These are phyloP conservation scores for Daphoenositta chrysoptera DNA, from an alignment of 2,113 vertebrate genomes.

Conservation along the genomic window DNA sequence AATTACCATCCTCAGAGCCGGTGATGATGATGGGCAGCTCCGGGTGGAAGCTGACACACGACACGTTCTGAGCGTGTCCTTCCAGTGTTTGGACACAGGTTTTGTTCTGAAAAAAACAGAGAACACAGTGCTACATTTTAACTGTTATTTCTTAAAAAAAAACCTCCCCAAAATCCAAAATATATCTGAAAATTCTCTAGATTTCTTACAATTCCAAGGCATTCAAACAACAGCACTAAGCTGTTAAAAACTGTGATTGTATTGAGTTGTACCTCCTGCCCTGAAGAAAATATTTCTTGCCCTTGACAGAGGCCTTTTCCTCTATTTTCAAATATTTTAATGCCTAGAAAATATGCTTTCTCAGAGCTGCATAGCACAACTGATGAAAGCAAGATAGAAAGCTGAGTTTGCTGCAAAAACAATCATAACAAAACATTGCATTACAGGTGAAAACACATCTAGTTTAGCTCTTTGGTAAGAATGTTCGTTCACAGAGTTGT, in stretches of 20 bases:
- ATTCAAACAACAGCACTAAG: neutral
- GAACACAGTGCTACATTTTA: neutral
- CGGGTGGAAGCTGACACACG: conserved; percentile 96
- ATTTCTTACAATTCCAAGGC: neutral
- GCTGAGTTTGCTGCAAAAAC: neutral
- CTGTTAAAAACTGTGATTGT: neutral
- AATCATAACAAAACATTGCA: neutral
- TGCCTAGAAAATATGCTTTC: neutral
- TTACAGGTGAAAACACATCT: neutral
- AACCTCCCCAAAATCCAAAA: neutral
- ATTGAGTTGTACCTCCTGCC: neutral
- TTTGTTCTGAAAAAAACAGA: conserved; percentile 82
- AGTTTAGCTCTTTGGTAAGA: neutral
- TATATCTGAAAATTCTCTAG: neutral
- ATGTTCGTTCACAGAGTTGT: neutral
- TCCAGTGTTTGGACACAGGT: conserved; percentile 97
- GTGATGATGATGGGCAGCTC: conserved; percentile 98
- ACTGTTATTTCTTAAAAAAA: neutral
- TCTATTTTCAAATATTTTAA: neutral
- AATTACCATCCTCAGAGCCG: conserved; percentile 95
- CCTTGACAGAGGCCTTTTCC: neutral
- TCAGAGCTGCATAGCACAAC: neutral
- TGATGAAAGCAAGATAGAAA: neutral
- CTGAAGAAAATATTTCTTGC: neutral
- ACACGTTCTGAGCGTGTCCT: conserved; percentile 97